Base-by-base conservation (phyloP, 2,113 vertebrate species). In the Polyodon spathula region DNA sequence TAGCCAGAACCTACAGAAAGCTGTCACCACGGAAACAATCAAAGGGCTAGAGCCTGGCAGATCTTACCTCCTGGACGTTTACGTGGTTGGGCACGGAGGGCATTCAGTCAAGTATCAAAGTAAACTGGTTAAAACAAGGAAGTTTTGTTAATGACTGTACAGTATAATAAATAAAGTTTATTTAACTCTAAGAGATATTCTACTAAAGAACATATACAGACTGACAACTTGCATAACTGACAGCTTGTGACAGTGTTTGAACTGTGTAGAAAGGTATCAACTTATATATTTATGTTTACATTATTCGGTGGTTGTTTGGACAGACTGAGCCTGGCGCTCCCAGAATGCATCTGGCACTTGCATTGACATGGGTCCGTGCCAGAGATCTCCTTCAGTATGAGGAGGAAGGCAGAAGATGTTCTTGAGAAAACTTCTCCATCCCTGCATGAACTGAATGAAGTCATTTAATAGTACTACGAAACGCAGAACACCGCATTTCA, bases 31-130 rank as follows among this genome's bases (percentile, higher is more conserved):
- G 67, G 95, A 99, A 78, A 97, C 91, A 70, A 83, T 99, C 70
- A 80, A 72, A 6, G 93, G 92, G 38, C 89, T 99, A 56, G 89
- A 93, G 78, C 83, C 92, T 0, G 94, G 93, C 62, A 97, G 85
- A 74, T 92, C 91, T 63, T 99, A 99, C 80, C 81, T 98, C 78
- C 88, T 99, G 77, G 96, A 99, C 60, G 94, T 99, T 72, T 99
- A 98, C 0, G 93, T 91, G 68, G 89, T 97, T 64, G 94, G 92
- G 67, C 94, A 95, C 0, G 89, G 92, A 0, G 93, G 95, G 0
- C 93, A 98, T 74, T 93, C 95, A 0, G 94, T 97, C 67, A 97
- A 90, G 78, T 99, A 99, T 76, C 94, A 97, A 89, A 94, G 93
- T 80, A 99, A 98, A 88, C 70, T 98, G 53, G 92, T 99, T 78